Base-by-base conservation (phyloP, 1,140 invertebrate genomes). In the Antheraea pernyi region DNA sequence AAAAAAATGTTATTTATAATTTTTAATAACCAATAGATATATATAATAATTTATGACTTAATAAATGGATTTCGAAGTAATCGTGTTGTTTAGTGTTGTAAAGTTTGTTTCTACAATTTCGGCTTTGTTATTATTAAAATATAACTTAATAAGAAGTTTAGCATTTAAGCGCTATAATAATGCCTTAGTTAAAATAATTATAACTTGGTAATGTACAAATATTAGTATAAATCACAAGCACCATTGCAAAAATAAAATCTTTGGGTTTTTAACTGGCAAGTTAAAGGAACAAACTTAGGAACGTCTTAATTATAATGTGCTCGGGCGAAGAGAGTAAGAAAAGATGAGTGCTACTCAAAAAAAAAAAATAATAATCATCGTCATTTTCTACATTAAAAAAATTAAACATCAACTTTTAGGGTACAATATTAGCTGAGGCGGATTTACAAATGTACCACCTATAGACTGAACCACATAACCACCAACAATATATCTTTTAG, bases 201-300 rank as follows among this genome's bases (percentile, higher is more conserved):
- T 7, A 48, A 48, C 7, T 48, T 53, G 46, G 46, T 53, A 53
- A 53, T 53, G 46, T 53, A 53, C 46, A 53, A 16, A 53, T 53
- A 53, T 16, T 16, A 53, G 16, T 53, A 53, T 53, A 16, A 53
- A 53, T 53, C 16, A 53, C 16, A 76, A 80, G 73, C 72, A 78
- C 76, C 72, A 71, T 69, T 69, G 67, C 63, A 78, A 74, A 75
- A 77, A 79, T 72, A 78, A 77, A 78, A 82, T 83, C 81, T 83
- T 83, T 83, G 81, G 81, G 72, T 75, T 74, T 42, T 42, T 37
- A 77, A 72, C 72, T 79, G 81, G 81, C 81, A 83, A 83, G 81
- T 70, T 71, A 78, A 53, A 53, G 46, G 46, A 53, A 53, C 46
- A 53, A 16, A 53, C 46, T 53, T 16, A 6, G 46, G 46, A 53